Conservation (phyloP, 2,113 vertebrate species). For the Hippocampus abdominalis region DNA sequence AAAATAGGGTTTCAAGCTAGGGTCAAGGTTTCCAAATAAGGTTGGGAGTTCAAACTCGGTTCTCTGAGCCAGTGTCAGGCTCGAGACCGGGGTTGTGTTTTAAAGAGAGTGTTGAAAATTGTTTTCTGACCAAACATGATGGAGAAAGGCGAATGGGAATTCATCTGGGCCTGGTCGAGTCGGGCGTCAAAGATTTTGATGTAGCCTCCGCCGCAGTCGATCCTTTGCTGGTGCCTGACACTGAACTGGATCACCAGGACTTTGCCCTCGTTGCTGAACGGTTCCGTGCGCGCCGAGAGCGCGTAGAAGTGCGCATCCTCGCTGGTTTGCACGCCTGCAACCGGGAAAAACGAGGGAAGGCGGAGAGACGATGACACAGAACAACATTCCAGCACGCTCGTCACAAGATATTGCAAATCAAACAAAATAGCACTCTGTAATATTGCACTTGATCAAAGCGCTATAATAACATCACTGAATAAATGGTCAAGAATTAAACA, state of each 20-base stretch:
- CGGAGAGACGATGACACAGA: not conserved
- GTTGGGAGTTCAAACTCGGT: too few relatives aligned
- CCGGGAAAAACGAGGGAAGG: not conserved
- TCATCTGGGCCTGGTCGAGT: constrained; percentile 74
- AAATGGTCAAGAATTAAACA: too few relatives aligned
- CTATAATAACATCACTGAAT: too few relatives aligned
- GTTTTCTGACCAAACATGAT: constrained; percentile 79
- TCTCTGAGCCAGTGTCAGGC: not conserved
- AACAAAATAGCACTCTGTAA: not conserved
- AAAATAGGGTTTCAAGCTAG: not conserved
- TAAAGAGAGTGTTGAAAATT: too few relatives aligned
- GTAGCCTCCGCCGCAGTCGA: constrained; percentile 83
- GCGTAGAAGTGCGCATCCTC: constrained; percentile 81
- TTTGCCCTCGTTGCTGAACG: constrained; percentile 79
- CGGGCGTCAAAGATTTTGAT: constrained; percentile 78
- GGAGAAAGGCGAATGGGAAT: constrained; percentile 74
- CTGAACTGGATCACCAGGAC: constrained; percentile 79
- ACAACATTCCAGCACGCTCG: not conserved
- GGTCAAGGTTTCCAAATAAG: not conserved
- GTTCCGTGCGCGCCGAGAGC: constrained; percentile 73
- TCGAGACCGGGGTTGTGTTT: too few relatives aligned
- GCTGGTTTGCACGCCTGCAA: constrained; percentile 80
- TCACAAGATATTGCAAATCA: not conserved
- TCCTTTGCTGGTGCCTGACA: constrained; percentile 83
- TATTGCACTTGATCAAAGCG: too few relatives aligned